phyloP scores from a whole-genome alignment of 2,113 vertebrate genomes.

The Ancistrus triradiatus region DNA sequence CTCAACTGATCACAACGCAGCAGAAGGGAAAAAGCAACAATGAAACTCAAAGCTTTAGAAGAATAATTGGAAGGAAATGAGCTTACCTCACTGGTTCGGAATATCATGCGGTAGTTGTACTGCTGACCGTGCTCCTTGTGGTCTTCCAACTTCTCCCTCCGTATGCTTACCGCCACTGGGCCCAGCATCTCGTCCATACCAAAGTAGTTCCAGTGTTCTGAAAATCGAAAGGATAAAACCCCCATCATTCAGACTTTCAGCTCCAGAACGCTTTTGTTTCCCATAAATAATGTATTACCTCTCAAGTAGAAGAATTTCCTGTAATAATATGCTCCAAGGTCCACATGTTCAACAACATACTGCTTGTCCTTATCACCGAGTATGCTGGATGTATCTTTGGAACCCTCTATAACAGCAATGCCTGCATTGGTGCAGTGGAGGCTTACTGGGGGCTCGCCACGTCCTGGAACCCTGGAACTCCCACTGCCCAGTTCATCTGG shows the following conservation, averaged over 20 bases:
- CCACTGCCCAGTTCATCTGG: conserved; percentile 76
- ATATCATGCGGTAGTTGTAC: conserved; percentile 94
- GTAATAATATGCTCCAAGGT: conserved; percentile 94
- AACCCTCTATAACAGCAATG: conserved; percentile 90
- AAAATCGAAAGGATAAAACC: neutral
- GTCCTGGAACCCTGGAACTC: conserved; percentile 75
- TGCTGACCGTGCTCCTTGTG: conserved; percentile 93
- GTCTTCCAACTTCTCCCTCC: conserved; percentile 94
- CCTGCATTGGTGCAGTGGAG: conserved; percentile 89
- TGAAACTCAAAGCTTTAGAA: too few species aligned
- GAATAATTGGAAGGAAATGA: neutral
- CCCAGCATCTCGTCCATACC: conserved; percentile 94
- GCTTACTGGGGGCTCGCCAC: conserved; percentile 71
- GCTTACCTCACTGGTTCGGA: conserved; percentile 94
- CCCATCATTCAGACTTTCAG: neutral
- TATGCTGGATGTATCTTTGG: conserved; percentile 83
- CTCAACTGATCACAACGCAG: too few species aligned
- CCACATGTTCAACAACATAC: conserved; percentile 92
- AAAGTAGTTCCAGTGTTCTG: conserved; percentile 98
- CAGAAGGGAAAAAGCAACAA: too few species aligned
- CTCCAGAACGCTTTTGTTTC: neutral
- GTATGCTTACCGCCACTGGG: conserved; percentile 92
- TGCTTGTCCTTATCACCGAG: conserved; percentile 88
- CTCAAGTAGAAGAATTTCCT: conserved; percentile 95
- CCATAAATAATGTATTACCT: conserved; percentile 69